Percentiles rank a stretch among this genome's conserved stretches.
Conservation (phyloP, 2,113 vertebrate genomes). For the Zootoca vivipara region DNA sequence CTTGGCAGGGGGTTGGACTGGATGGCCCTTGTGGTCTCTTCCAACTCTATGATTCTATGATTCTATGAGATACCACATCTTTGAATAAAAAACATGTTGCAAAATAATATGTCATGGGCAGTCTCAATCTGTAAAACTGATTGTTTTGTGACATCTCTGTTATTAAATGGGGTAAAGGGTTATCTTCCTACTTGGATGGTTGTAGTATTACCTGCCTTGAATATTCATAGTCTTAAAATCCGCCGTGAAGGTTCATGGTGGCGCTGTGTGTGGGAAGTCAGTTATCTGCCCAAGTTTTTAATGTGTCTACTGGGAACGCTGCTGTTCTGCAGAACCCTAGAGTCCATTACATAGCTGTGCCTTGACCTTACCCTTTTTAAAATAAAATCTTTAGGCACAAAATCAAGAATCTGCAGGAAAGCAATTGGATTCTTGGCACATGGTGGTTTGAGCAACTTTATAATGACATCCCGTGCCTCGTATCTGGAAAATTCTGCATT, state of each 20-base stretch:
- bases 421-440: neutral
- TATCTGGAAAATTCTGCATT: neutral
- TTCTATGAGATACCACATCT: too few species aligned
- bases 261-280: constrained; percentile 68
- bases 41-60: too few species aligned
- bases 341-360: constrained; percentile 25
- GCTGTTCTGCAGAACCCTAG: constrained; percentile 51
- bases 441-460: neutral
- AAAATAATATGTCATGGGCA: neutral
- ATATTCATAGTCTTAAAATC: constrained; percentile 52
- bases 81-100: neutral
- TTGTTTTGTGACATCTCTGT: neutral
- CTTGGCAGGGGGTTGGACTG: too few species aligned
- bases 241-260: constrained; percentile 39
- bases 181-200: neutral
- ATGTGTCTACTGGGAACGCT: constrained; percentile 49
- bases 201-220: constrained; percentile 45
- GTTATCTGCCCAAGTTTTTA: constrained; percentile 66
- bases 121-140: neutral
- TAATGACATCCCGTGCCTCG: neutral
- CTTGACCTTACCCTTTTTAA: neutral
- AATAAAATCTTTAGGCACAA: neutral
- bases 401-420: neutral
- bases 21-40: too few species aligned
- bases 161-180: neutral